Evolutionary conservation across 2,888 invertebrate species (phyloP).

Genomic region (Rhabditoides inermis): DNA sequence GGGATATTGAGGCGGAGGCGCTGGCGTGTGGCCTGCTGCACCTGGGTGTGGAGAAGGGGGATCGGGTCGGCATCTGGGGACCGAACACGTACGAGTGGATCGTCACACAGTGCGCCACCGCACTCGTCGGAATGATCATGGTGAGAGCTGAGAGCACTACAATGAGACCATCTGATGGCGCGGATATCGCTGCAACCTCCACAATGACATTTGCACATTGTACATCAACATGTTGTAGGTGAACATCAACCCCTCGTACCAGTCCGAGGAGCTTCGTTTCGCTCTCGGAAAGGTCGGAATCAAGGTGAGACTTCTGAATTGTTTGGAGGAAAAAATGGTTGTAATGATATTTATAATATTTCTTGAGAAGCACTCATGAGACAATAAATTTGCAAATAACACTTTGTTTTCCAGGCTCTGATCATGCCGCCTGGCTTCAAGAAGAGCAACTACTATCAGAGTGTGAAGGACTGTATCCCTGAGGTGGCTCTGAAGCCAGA

Average conservation of each 20-base stretch:
- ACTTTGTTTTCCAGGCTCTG: constrained; percentile 63
- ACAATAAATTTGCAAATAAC: background rate
- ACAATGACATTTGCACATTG: background rate
- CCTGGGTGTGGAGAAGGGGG: constrained; percentile 66
- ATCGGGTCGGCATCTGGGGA: constrained; percentile 71
- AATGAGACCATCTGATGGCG: too few species aligned
- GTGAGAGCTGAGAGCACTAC: constrained; percentile 55
- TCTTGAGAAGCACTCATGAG: background rate
- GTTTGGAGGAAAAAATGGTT: background rate
- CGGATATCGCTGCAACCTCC: background rate
- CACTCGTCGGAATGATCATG: constrained; percentile 67
- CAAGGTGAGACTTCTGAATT: constrained; percentile 61
- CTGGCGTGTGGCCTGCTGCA: constrained; percentile 68
- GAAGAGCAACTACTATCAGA: constrained; percentile 63
- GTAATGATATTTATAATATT: background rate
- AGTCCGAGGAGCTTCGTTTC: constrained; percentile 65
- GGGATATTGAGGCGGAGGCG: constrained; percentile 61
- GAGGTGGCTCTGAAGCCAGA: constrained; percentile 34
- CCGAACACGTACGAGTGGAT: constrained; percentile 73
- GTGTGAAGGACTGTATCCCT: constrained; percentile 37
- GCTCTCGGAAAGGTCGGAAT: constrained; percentile 64
- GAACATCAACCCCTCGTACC: constrained; percentile 69
- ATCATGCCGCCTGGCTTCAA: constrained; percentile 64
- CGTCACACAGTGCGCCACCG: constrained; percentile 65
- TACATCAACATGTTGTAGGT: constrained; percentile 58